Percentiles rank a stretch among this genome's conserved stretches.
Conservation (phyloP, 1,140 invertebrate genomes). For the Drosophila orosa region DNA sequence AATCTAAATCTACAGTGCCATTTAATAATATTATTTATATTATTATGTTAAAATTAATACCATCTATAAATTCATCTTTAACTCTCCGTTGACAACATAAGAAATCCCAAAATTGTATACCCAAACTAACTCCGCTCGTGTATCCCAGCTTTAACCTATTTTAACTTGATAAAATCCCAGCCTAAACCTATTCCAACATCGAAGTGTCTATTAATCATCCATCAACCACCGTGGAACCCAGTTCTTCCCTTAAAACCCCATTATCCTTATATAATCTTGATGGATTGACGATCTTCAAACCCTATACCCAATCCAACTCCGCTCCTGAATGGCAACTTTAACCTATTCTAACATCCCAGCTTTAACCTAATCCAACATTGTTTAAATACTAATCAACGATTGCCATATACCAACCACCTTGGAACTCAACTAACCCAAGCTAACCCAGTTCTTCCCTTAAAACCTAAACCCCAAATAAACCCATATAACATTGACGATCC, state of each 20-base stretch:
- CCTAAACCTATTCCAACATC: no score
- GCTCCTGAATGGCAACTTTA: no score
- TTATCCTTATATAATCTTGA: no score
- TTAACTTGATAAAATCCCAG: no score
- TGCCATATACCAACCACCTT: background rate
- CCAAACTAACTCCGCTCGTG: background rate
- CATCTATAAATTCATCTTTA: background rate
- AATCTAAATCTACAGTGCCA: background rate
- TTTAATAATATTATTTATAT: no score
- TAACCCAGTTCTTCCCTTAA: background rate
- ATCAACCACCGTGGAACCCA: no score
- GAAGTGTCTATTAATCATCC: no score
- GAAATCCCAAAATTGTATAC: background rate
- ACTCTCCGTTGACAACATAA: background rate
- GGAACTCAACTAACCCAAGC: background rate
- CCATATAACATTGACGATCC: background rate
- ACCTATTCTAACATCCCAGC: no score
- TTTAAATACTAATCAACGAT: background rate
- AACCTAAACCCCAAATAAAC: background rate
- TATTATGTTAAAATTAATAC: background rate
- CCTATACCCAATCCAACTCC: no score
- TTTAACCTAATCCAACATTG: no score
- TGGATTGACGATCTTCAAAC: no score
- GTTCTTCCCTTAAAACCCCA: no score
- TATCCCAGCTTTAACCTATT: conserved; percentile 5